Conservation (phyloP, 2,888 invertebrate genomes). For the Drosophila diplacantha region DNA sequence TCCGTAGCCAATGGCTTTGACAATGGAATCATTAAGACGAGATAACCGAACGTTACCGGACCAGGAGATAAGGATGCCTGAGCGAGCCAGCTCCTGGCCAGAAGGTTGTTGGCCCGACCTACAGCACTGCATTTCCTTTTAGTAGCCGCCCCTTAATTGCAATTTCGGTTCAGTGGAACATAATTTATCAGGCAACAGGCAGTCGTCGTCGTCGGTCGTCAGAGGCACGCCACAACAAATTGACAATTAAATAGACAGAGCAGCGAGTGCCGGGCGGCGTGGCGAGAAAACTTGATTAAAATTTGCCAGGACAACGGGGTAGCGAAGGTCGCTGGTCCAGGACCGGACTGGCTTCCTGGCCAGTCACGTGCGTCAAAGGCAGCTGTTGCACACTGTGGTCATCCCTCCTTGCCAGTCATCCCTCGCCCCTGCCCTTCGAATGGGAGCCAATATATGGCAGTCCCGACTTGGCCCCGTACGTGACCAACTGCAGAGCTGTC, state of each 20-base stretch:
- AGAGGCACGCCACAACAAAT: slow-evolving; percentile 59
- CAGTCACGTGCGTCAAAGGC: slow-evolving; percentile 61
- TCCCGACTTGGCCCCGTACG: slow-evolving; percentile 46
- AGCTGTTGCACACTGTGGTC: slow-evolving; percentile 53
- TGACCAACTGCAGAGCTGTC: slow-evolving; percentile 67
- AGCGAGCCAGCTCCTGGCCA: slow-evolving; percentile 33
- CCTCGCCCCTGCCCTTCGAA: slow-evolving; percentile 10
- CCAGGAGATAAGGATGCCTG: slow-evolving; percentile 55
- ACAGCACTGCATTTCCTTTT: slow-evolving; percentile 54
- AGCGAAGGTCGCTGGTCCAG: slow-evolving; percentile 9
- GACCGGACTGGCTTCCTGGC: slow-evolving; percentile 8
- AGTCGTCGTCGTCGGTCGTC: slow-evolving; percentile 28
- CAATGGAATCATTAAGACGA: slow-evolving; percentile 69
- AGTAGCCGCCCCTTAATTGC: slow-evolving; percentile 45
- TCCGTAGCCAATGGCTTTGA: slow-evolving; percentile 67
- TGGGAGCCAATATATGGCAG: slow-evolving; percentile 47
- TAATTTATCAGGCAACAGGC: slow-evolving; percentile 57
- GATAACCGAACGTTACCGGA: slow-evolving; percentile 47
- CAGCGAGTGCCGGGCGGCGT: slow-evolving; percentile 22
- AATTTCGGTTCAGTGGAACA: slow-evolving; percentile 42
- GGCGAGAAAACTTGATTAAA: slow-evolving; percentile 68
- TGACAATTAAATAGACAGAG: slow-evolving; percentile 65
- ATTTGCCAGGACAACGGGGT: slow-evolving; percentile 53
- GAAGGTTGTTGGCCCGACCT: slow-evolving; percentile 13
- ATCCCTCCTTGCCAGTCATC: slow-evolving; percentile 23